Evolutionary conservation across 2,888 invertebrate species (phyloP).

Genomic region (Ectemnius continuus): DNA sequence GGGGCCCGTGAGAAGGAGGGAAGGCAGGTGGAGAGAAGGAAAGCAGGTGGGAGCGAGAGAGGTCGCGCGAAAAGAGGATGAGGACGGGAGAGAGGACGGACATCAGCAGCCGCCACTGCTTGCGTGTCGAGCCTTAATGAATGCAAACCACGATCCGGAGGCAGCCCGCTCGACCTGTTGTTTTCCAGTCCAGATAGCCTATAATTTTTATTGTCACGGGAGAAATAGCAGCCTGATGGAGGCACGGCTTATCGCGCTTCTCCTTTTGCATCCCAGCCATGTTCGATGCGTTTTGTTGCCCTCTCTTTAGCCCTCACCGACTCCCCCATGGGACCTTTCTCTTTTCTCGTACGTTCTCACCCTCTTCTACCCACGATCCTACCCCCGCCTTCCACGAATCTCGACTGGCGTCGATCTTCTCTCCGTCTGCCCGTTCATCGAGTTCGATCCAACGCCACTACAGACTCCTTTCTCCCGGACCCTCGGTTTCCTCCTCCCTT

Average conservation of each 20-base stretch:
- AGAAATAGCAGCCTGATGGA: slow-evolving; percentile 81
- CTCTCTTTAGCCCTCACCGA: slow-evolving; percentile 63
- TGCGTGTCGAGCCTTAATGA: slow-evolving; percentile 80
- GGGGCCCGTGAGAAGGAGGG: slow-evolving; percentile 18
- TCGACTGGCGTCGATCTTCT: background rate
- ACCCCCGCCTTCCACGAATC: slow-evolving; percentile 18
- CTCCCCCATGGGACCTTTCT: slow-evolving; percentile 25
- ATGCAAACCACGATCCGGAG: slow-evolving; percentile 81
- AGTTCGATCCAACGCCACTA: slow-evolving; percentile 9
- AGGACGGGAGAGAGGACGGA: slow-evolving; percentile 45
- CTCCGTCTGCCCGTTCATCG: slow-evolving; percentile 26
- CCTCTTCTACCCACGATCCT: slow-evolving; percentile 38
- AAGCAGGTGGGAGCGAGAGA: slow-evolving; percentile 28
- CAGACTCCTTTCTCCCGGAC: background rate
- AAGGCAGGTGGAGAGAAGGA: slow-evolving; percentile 23
- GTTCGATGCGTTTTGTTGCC: slow-evolving; percentile 74
- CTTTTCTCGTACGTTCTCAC: slow-evolving; percentile 34
- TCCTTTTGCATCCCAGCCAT: slow-evolving; percentile 73
- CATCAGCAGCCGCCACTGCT: slow-evolving; percentile 75
- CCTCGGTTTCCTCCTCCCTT: background rate
- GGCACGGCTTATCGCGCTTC: slow-evolving; percentile 75
- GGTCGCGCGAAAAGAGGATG: slow-evolving; percentile 32
- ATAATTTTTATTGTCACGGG: slow-evolving; percentile 83
- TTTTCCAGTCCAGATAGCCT: slow-evolving; percentile 82
- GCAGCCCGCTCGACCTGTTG: slow-evolving; percentile 80